Percentiles rank a stretch among this genome's conserved stretches.
Evolutionary conservation across 2,113 vertebrate genomes (phyloP).

Genomic region (Rhizomys pruinosus): DNA sequence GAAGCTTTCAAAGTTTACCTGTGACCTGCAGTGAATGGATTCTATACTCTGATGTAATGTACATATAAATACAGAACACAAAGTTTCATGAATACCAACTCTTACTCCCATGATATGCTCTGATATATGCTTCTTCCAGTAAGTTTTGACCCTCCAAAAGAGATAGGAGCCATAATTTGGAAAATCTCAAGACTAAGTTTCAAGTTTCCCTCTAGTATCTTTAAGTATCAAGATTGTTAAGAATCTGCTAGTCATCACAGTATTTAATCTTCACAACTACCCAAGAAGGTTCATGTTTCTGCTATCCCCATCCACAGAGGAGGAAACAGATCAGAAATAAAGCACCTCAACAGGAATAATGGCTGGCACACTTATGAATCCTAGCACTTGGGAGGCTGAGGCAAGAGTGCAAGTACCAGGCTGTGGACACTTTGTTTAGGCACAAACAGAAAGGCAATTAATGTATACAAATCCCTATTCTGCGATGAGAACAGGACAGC

Average conservation of each 20-base stretch:
- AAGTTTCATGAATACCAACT: not conserved
- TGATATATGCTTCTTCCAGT: not conserved
- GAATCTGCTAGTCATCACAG: not conserved
- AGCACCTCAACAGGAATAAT: not conserved
- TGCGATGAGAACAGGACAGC: not conserved
- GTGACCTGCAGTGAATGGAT: not conserved
- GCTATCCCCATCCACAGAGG: not conserved
- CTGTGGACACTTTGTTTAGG: not conserved
- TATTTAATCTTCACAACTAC: not conserved
- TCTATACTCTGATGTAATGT: not conserved
- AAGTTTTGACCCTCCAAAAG: slow-evolving; percentile 43
- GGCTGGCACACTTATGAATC: not conserved
- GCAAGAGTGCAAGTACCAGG: not conserved
- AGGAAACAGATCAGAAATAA: slow-evolving; percentile 53
- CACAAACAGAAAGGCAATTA: not conserved
- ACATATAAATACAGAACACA: not conserved
- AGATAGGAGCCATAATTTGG: not conserved
- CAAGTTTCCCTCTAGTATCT: not conserved
- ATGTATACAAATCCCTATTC: not conserved
- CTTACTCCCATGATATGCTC: not conserved
- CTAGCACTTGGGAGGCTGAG: not conserved
- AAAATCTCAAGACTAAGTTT: slow-evolving; percentile 55
- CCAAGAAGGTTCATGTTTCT: not conserved
- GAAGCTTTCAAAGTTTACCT: slow-evolving; percentile 10
- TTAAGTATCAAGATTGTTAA: not conserved